These are phyloP conservation scores for Ambastaia sidthimunki DNA, from an alignment of 2,797 vertebrate genomes.

Conservation along the genomic window DNA sequence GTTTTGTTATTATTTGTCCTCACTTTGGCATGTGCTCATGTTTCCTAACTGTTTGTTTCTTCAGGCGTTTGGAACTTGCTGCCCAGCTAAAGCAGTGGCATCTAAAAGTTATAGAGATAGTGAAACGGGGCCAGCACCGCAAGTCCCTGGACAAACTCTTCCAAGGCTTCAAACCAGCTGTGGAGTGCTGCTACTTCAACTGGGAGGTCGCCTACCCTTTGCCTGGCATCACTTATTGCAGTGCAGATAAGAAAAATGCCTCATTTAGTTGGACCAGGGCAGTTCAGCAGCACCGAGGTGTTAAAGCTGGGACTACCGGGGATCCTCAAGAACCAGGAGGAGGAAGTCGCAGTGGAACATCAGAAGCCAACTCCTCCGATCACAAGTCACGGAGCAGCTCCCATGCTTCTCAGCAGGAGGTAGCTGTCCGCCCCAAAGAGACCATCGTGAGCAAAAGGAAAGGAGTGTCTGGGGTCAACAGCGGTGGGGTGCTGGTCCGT, in stretches of 20 bases:
- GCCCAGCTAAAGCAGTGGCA: conserved; percentile 96
- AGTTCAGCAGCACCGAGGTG: conserved; percentile 84
- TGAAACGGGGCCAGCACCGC: conserved; percentile 96
- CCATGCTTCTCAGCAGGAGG: conserved; percentile 80
- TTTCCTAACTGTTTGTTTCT: neutral
- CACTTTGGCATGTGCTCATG: neutral
- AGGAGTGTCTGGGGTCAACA: conserved; percentile 80
- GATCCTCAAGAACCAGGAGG: conserved; percentile 70
- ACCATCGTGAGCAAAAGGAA: conserved; percentile 87
- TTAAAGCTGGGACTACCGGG: conserved; percentile 72
- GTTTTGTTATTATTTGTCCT: neutral
- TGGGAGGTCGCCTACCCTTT: conserved; percentile 97
- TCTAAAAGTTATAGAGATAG: conserved; percentile 96
- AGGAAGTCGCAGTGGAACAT: conserved; percentile 62
- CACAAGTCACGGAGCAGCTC: conserved; percentile 68
- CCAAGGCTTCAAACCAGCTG: conserved; percentile 96
- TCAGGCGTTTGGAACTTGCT: conserved; percentile 91
- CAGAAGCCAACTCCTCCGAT: conserved; percentile 72
- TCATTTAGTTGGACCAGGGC: conserved; percentile 92
- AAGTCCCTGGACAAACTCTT: conserved; percentile 97
- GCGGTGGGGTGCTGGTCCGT: conserved; percentile 80
- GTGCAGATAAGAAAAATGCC: conserved; percentile 88
- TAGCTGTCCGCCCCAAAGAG: conserved; percentile 92
- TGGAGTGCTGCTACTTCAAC: conserved; percentile 97
- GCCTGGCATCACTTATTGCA: conserved; percentile 94